Percentiles rank a stretch among this genome's conserved stretches.
Conservation (phyloP, 2,888 invertebrate genomes). For the Ellobium chinense region DNA sequence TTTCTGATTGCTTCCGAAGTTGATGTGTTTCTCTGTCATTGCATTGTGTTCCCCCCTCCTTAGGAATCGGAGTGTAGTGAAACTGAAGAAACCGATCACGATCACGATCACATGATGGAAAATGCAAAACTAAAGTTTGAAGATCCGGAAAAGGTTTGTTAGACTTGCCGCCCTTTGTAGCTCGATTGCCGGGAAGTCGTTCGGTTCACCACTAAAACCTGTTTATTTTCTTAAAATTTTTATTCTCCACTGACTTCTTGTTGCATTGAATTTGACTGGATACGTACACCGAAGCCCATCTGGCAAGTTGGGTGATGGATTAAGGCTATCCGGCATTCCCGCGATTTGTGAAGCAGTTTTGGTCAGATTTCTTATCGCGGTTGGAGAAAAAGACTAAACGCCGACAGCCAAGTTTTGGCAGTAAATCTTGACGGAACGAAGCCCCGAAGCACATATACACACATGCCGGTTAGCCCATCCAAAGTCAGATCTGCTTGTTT, state of each 20-base stretch:
- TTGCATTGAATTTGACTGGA: not conserved
- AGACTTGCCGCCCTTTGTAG: slow-evolving; percentile 6
- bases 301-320: not conserved
- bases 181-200: not conserved
- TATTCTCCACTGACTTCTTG: not conserved
- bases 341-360: no score
- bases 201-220: not conserved
- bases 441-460: no score
- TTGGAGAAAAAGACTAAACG: no score
- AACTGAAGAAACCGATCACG: no score
- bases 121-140: slow-evolving; percentile 16
- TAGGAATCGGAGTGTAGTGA: slow-evolving; percentile 28
- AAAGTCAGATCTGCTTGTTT: no score
- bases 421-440: no score
- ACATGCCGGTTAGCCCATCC: no score
- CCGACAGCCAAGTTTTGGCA: no score
- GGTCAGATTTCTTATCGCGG: no score
- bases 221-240: slow-evolving; percentile 7
- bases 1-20: not conserved
- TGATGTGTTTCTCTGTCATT: slow-evolving; percentile 17
- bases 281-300: not conserved
- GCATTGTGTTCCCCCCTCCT: slow-evolving; percentile 10
- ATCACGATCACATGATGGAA: slow-evolving; percentile 11
- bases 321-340: slow-evolving; percentile 17
- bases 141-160: slow-evolving; percentile 25